Percentiles rank a stretch among this genome's conserved stretches.
These are phyloP conservation scores for Alectoris magna DNA, from an alignment of 2,797 vertebrate genomes.

Conservation along the genomic window DNA sequence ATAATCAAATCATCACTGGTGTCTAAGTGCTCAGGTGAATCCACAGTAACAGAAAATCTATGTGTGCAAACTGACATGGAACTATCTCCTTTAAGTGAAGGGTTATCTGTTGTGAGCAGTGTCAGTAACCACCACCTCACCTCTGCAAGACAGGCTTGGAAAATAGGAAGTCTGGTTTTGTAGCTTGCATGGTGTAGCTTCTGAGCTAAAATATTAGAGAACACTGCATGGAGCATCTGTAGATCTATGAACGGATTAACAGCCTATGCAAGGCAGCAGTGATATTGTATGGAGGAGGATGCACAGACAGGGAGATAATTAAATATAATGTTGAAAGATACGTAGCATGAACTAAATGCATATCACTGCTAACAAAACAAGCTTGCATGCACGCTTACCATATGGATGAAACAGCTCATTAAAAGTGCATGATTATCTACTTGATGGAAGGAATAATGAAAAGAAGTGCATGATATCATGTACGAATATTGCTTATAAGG, in stretches of 20 bases:
- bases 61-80: background rate
- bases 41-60: background rate
- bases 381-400: background rate
- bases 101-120: background rate
- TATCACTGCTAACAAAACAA: background rate
- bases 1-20: background rate
- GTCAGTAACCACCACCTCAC: background rate
- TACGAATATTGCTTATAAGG: background rate
- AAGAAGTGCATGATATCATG: background rate
- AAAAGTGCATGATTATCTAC: background rate
- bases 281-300: background rate
- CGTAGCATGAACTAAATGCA: background rate
- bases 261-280: background rate
- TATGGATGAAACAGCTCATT: background rate
- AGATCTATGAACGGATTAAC: background rate
- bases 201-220: background rate
- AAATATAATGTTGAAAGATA: conserved; percentile 6
- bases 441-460: background rate
- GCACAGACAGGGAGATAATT: background rate
- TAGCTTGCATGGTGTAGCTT: background rate
- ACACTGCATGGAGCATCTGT: background rate
- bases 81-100: background rate
- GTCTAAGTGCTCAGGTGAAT: background rate
- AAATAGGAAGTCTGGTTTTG: background rate
- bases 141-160: background rate